Evolutionary conservation across 2,113 vertebrate species (phyloP).

Genomic region (Rousettus leschenaultii): DNA sequence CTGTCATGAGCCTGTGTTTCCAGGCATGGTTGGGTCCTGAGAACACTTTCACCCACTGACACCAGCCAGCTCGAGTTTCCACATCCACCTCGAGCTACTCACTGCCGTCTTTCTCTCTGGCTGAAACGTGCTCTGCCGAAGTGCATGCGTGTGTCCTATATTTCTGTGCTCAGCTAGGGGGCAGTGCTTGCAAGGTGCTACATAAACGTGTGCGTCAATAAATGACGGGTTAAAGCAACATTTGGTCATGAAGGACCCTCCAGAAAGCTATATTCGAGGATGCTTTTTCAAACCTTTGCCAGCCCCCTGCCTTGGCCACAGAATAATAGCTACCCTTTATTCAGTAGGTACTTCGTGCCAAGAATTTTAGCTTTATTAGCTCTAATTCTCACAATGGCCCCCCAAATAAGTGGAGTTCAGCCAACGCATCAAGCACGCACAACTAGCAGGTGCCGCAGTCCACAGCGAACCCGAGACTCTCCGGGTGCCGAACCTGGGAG

Average conservation of each 20-base stretch:
- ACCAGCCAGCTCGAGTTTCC: neutral
- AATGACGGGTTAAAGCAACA: neutral
- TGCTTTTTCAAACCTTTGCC: neutral
- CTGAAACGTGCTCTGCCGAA: neutral
- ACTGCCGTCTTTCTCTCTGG: neutral
- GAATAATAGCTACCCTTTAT: neutral
- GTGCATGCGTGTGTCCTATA: neutral
- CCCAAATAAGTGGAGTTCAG: neutral
- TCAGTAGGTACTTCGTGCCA: fast-evolving
- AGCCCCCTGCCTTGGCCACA: fast-evolving
- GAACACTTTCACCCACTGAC: too few species aligned
- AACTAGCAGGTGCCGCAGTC: too few species aligned
- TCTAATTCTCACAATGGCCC: neutral
- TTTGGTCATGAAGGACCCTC: fast-evolving
- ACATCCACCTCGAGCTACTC: fast-evolving
- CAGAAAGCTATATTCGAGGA: neutral
- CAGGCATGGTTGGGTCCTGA: neutral
- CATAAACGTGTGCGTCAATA: neutral
- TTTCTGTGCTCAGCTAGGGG: too few species aligned
- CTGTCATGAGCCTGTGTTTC: too few species aligned
- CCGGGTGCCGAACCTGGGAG: too few species aligned
- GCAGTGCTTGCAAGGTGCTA: too few species aligned
- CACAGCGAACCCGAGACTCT: too few species aligned
- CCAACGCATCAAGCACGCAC: neutral
- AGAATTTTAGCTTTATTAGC: neutral